Conservation (phyloP, 2,888 invertebrate genomes). For the Ichneumoninae sp. region DNA sequence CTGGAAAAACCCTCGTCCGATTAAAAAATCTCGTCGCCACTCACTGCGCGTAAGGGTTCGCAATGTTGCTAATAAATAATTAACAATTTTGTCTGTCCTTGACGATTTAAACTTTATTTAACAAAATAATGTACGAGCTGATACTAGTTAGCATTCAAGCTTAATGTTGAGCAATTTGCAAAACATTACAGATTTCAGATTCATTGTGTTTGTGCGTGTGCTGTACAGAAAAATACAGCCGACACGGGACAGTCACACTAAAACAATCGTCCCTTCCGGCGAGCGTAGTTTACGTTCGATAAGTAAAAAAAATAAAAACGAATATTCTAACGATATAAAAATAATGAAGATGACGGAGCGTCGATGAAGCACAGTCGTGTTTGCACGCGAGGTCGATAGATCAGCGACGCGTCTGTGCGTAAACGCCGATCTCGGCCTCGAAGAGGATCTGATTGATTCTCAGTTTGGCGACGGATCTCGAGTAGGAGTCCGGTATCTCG, state of each 20-base stretch:
- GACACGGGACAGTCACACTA: neutral
- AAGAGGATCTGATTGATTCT: conserved; percentile 78
- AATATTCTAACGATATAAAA: conserved; percentile 19
- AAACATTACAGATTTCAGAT: neutral
- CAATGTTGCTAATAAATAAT: neutral
- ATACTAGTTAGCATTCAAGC: neutral
- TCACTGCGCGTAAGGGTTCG: neutral
- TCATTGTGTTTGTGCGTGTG: neutral
- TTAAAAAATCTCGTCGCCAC: neutral
- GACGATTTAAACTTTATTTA: neutral
- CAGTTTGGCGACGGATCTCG: conserved; percentile 77
- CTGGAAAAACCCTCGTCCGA: conserved; percentile 82
- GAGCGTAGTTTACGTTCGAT: neutral
- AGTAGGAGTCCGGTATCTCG: conserved; percentile 77
- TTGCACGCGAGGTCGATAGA: neutral
- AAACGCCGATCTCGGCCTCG: conserved; percentile 78
- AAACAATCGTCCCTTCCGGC: neutral
- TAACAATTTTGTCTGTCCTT: neutral
- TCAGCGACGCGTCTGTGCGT: conserved; percentile 75
- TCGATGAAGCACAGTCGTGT: neutral
- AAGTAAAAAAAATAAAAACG: conserved; percentile 15
- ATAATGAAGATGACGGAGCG: conserved; percentile 18
- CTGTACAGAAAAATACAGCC: neutral
- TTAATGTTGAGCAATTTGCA: neutral
- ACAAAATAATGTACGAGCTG: conserved; percentile 14